Evolutionary conservation across 2,888 invertebrate species (phyloP), one percentile per base, ranked within the genome.

Genomic region (Drosophila atripex): DNA sequence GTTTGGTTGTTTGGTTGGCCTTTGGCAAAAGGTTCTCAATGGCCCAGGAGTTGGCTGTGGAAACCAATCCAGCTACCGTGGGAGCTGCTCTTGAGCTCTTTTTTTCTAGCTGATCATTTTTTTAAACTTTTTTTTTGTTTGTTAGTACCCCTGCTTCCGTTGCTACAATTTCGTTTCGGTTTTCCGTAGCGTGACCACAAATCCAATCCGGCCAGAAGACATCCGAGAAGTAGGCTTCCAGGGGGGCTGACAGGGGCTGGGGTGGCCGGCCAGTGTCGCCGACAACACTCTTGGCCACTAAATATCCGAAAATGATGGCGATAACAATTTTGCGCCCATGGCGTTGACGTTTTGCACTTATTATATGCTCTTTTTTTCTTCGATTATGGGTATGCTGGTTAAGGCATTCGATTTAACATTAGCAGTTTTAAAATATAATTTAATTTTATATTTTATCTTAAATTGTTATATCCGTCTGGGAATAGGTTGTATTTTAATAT

Each of bases 301-400:
- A 90, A 89, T 90, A 89, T 85, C 88, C 76, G 77, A 83, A 79
- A 78, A 83, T 82, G 85, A 88, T 90, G 89, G 87, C 85, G 78
- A 82, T 79, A 86, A 86, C 87, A 82, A 78, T 76, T 73, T 76
- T 75, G 84, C 86, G 80, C 80, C 86, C 76, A 74, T 82, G 82
- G 83, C 88, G 88, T 86, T 88, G 89, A 88, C 86, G 86, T 78
- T 78, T 76, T 88, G 75, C 73, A 77, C 80, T 85, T 83, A 76
- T 82, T 87, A 56, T 84, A 73, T 80, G 71, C 65, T 60, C 35
- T 65, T 32, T 46, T 23, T 39, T 9, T 2, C 9, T n/a, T 35
- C 12, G 16, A 11, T 21, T 12, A 2, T 4, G 66, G 66, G 54
- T 46, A 64, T 46, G 23, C 0, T 30, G 35, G 8, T 4, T 2